Base-by-base conservation (phyloP, 2,888 invertebrate genomes). In the Lordiphosa andalusiaca region DNA sequence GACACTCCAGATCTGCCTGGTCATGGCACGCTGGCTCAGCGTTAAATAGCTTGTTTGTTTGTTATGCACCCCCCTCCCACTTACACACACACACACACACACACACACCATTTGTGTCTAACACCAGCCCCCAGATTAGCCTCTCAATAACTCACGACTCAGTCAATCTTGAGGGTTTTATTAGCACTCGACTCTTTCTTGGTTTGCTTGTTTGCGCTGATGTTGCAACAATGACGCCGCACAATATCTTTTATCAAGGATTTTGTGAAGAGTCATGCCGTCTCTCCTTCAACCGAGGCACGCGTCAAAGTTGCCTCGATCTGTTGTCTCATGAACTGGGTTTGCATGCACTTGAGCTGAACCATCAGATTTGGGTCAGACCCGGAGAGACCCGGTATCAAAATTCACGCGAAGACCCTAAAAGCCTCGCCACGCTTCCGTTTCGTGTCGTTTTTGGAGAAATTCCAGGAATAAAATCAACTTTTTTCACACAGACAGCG, bases 1-100 rank as follows among this genome's bases (percentile, higher is more conserved):
- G 78, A 80, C 74, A 72, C 84, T 25, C 25, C 30, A 40, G 39
- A 39, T 50, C n/a, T 50, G 81, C 69, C 46, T 63, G 62, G 71
- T 69, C 84, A 81, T 69, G 68, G 75, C 47, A 44, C 61, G 64
- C 70, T 73, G 62, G 84, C 84, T 77, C 77, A 77, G 77, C 77
- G 85, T 83, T 82, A 84, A 82, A 84, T 84, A 82, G 85, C 85
- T 84, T 80, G 83, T 80, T 84, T 80, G 83, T 80, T 80, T 80
- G 83, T 84, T 77, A 73, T 69, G 53, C 75, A 73, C 71, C 78
- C 38, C 77, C 69, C 64, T 69, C 67, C 66, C 59, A n/a, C n/a
- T 62, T 39, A 56, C 35, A 49, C 41, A 51, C 38, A 50, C 35
- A 54, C 35, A 37, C 25, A 57, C 57, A 37, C 56, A 56, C 48